Conservation (phyloP, 2,797 vertebrate species). For the Muraenolepis orangiensis region DNA sequence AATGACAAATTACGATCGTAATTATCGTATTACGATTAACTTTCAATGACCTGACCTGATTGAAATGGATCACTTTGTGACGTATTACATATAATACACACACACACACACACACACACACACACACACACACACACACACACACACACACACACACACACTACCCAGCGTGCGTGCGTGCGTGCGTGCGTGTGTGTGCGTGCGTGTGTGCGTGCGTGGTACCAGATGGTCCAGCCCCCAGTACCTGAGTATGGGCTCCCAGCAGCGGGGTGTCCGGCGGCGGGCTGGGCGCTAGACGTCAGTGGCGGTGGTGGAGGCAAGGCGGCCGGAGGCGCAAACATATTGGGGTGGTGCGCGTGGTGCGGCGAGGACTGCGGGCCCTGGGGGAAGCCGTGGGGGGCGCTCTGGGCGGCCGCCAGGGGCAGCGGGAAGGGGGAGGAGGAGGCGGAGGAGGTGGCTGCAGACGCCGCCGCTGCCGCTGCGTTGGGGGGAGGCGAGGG, state of each 20-base stretch:
- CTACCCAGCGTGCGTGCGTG: too few relatives aligned
- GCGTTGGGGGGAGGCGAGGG: constrained; percentile 73
- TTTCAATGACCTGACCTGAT: not conserved
- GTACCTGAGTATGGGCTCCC: constrained; percentile 89
- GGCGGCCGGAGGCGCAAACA: constrained; percentile 97
- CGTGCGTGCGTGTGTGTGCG: too few relatives aligned
- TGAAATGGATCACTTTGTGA: not conserved
- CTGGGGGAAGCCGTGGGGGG: constrained; percentile 86
- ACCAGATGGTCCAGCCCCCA: too few relatives aligned
- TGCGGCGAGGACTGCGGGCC: constrained; percentile 85
- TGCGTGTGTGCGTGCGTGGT: not conserved
- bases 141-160: too few relatives aligned
- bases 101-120: too few relatives aligned
- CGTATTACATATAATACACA: too few relatives aligned
- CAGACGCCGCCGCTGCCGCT: constrained; percentile 46
- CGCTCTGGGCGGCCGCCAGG: constrained; percentile 79
- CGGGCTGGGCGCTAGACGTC: constrained; percentile 90
- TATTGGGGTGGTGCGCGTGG: constrained; percentile 93
- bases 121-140: too few relatives aligned
- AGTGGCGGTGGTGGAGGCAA: constrained; percentile 94
- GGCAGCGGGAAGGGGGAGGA: constrained; percentile 84
- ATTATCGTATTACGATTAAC: not conserved
- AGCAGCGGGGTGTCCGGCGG: constrained; percentile 90
- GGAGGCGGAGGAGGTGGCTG: constrained; percentile 72
- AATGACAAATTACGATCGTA: too few relatives aligned